Evolutionary conservation across 2,797 vertebrate species (phyloP).

Genomic region (Craterocephalus amniculus): DNA sequence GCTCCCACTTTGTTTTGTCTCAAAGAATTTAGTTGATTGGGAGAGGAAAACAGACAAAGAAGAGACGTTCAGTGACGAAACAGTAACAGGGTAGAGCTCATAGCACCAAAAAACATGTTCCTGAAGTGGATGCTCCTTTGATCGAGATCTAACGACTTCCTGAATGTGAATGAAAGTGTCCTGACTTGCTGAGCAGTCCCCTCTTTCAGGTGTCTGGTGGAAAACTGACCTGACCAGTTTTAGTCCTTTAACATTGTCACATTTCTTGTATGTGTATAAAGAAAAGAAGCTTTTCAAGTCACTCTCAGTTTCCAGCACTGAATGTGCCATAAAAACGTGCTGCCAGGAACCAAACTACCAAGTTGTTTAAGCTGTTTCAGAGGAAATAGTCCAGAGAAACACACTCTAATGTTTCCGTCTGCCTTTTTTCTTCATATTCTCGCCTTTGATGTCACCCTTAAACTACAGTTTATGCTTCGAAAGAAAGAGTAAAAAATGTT

Average conservation of each 20-base stretch:
- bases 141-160: background rate
- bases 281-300: conserved; percentile 20
- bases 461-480: conserved; percentile 13
- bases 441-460: conserved; percentile 52
- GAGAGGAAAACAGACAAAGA: background rate
- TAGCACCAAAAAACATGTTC: background rate
- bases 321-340: conserved; percentile 10
- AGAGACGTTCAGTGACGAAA: conserved; percentile 1
- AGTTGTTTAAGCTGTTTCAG: background rate
- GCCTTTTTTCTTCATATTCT: background rate
- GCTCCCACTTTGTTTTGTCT: background rate
- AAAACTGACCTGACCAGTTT: conserved; percentile 45
- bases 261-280: background rate
- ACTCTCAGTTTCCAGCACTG: background rate
- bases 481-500: background rate
- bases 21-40: background rate
- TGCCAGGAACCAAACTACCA: background rate
- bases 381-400: background rate
- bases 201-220: background rate
- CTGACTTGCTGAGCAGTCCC: background rate
- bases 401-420: background rate
- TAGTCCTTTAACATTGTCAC: background rate
- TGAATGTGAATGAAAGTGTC: background rate
- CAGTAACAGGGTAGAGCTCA: background rate
- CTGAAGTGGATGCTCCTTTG: background rate